These are phyloP conservation scores for Podotricha telesiphe DNA, from an alignment of 2,888 invertebrate species.

Conservation along the genomic window DNA sequence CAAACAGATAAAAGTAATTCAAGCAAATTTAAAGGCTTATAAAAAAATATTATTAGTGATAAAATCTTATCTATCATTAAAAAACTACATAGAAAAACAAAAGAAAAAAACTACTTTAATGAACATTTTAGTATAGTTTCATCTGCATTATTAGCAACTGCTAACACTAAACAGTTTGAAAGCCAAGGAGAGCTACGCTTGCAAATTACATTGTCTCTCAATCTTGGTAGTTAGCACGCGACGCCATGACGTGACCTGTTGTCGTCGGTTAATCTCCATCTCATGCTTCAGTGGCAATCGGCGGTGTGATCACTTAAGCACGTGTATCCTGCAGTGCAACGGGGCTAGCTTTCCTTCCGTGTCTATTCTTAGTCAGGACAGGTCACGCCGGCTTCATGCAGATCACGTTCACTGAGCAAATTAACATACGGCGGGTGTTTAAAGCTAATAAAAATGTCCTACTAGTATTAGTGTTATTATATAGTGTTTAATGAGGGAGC, in stretches of 20 bases:
- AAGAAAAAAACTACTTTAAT: not conserved
- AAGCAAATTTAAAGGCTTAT: not conserved
- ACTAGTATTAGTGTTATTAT: conserved; percentile 23
- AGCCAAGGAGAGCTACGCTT: conserved; percentile 23
- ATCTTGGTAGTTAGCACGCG: conserved; percentile 34
- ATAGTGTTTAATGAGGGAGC: conserved; percentile 38
- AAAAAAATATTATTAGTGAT: not conserved
- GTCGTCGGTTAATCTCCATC: conserved; percentile 36
- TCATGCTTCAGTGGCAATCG: conserved; percentile 36
- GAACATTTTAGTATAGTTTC: not conserved
- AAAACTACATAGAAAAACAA: not conserved
- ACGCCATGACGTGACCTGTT: conserved; percentile 38
- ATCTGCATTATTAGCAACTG: not conserved
- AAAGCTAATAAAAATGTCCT: conserved; percentile 51
- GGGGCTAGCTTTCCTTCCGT: conserved; percentile 79
- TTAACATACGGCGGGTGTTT: conserved; percentile 62
- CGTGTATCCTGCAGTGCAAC: conserved; percentile 66
- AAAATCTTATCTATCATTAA: conserved; percentile 1
- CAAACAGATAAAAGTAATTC: conserved; percentile 19
- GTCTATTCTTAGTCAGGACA: conserved; percentile 75
- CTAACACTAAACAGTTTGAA: not conserved
- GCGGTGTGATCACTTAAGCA: conserved; percentile 54
- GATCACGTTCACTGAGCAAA: conserved; percentile 71
- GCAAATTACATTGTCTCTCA: conserved; percentile 23
- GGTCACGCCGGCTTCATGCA: conserved; percentile 74